These are phyloP conservation scores for Catamblyrhynchus diadema DNA, from an alignment of 2,797 vertebrate genomes.

Conservation along the genomic window DNA sequence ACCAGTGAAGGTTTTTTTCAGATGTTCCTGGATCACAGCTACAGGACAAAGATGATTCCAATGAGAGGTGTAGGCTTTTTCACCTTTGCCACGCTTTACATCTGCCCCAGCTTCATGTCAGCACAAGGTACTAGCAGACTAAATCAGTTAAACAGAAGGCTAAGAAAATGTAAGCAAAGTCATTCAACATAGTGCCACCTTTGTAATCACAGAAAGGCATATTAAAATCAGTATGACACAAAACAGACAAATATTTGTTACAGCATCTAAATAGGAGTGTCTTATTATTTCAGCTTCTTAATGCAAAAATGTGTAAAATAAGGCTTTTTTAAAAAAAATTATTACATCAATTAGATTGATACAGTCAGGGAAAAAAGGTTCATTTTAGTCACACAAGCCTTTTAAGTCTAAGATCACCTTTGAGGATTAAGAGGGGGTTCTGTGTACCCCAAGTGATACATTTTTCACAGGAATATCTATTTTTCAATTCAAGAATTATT, in stretches of 20 bases:
- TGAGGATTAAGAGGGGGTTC: neutral
- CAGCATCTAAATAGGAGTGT: neutral
- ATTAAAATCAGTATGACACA: neutral
- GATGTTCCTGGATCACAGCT: conserved; percentile 23
- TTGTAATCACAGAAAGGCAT: neutral
- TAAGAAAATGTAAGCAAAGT: neutral
- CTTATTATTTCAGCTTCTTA: neutral
- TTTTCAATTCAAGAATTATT: neutral
- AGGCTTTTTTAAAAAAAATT: neutral
- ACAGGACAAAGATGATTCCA: neutral
- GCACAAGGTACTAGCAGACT: neutral
- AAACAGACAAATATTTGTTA: neutral
- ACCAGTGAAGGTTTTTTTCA: neutral
- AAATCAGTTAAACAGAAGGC: neutral
- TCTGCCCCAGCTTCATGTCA: neutral
- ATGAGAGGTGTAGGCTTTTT: neutral
- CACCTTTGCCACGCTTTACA: neutral
- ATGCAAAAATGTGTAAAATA: neutral
- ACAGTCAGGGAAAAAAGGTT: neutral
- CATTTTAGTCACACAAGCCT: neutral
- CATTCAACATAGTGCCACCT: neutral
- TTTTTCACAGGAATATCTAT: neutral
- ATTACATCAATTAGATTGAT: neutral
- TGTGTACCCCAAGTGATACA: neutral
- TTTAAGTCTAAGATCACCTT: neutral